Conservation (phyloP, 2,113 vertebrate species). For the Synodontis membranacea region DNA sequence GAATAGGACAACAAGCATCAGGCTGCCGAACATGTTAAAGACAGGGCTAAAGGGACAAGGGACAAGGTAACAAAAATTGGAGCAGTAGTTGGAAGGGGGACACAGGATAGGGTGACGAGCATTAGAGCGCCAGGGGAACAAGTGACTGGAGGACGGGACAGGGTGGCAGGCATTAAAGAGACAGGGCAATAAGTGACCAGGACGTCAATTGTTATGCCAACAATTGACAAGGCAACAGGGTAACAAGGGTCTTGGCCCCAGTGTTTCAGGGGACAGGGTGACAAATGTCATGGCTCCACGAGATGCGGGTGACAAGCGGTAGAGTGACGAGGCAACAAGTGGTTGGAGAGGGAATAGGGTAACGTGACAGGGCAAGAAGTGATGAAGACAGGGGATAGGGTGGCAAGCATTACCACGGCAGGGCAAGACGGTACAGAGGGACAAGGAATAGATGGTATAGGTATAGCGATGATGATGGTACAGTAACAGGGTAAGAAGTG, state of each 20-base stretch:
- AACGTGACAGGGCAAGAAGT: neutral
- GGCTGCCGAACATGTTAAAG: neutral
- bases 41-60: neutral
- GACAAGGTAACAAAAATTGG: neutral
- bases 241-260: neutral
- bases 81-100: neutral
- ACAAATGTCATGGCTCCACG: neutral
- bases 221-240: neutral
- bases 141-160: neutral
- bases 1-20: neutral
- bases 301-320: neutral
- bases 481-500: too few relatives aligned
- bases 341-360: neutral
- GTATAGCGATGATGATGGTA: too few relatives aligned
- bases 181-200: neutral
- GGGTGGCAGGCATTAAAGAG: neutral
- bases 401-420: neutral
- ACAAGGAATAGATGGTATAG: neutral
- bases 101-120: neutral
- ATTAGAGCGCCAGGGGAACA: neutral
- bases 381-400: neutral
- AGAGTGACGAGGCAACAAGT: neutral
- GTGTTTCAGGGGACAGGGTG: neutral
- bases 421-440: neutral
- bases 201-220: neutral